Conservation (phyloP, 2,797 vertebrate genomes). For the Basileuterus tristriatus region DNA sequence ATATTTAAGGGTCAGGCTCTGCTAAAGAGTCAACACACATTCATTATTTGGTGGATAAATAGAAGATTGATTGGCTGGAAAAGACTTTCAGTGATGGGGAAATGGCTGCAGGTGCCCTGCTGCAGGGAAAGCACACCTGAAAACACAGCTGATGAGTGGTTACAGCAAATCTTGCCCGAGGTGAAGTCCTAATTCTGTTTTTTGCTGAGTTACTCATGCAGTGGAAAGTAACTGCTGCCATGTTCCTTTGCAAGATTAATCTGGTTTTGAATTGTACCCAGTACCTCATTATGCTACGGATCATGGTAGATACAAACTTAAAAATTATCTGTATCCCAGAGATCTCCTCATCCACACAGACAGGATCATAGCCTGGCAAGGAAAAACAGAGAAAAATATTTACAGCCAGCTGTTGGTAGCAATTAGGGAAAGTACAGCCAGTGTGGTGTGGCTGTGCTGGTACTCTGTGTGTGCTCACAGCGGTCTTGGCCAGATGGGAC, state of each 20-base stretch:
- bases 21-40: background rate
- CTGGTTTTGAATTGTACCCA: background rate
- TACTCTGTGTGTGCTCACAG: background rate
- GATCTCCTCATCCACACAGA: background rate
- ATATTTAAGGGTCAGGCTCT: background rate
- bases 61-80: constrained; percentile 28
- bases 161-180: background rate
- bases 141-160: constrained; percentile 10
- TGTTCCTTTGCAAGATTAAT: background rate
- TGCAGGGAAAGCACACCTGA: background rate
- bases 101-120: background rate
- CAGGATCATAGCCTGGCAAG: background rate
- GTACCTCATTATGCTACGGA: background rate
- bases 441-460: background rate
- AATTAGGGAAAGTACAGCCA: background rate
- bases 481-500: background rate
- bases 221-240: background rate
- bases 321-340: background rate
- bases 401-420: background rate
- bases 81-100: background rate
- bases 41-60: background rate
- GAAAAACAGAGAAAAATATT: background rate
- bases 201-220: background rate
- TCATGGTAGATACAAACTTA: background rate
- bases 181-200: background rate